phyloP scores from a whole-genome alignment of 2,113 vertebrate species.

The Rhineura floridana region DNA sequence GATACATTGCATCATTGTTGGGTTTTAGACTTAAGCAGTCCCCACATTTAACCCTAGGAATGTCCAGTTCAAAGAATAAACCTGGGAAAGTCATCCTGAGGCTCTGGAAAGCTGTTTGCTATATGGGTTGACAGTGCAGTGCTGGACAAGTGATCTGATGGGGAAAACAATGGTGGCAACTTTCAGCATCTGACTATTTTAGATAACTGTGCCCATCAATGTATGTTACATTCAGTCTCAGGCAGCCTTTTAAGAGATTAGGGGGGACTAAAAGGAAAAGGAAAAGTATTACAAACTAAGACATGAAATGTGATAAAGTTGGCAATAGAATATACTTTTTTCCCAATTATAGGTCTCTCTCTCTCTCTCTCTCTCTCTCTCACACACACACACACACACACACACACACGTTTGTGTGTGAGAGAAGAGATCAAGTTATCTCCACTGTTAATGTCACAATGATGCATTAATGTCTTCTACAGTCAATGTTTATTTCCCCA shows the following conservation, averaged over 20 bases:
- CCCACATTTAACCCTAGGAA: not conserved
- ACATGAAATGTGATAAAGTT: conserved; percentile 21
- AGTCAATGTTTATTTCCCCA: conserved; percentile 45
- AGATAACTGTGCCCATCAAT: not conserved
- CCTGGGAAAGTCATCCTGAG: not conserved
- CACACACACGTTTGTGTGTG: not conserved
- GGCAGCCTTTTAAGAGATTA: not conserved
- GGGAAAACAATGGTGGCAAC: not conserved
- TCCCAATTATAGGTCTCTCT: not conserved
- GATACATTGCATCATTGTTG: not conserved
- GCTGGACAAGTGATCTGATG: not conserved
- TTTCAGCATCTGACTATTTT: not conserved
- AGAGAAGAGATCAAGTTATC: not conserved
- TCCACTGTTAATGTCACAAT: conserved; percentile 23
- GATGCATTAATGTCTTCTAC: conserved; percentile 33
- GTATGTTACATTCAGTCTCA: not conserved
- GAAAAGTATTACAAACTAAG: fast-evolving
- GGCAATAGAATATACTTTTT: conserved; percentile 5
- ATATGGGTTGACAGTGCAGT: too few relatives aligned
- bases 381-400: too few relatives aligned
- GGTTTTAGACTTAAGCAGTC: not conserved
- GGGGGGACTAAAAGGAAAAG: not conserved
- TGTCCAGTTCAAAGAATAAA: not conserved
- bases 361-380: too few relatives aligned
- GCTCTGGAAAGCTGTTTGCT: not conserved